phyloP scores from a whole-genome alignment of 2,888 invertebrate genomes.

The Lithophane leautieri region DNA sequence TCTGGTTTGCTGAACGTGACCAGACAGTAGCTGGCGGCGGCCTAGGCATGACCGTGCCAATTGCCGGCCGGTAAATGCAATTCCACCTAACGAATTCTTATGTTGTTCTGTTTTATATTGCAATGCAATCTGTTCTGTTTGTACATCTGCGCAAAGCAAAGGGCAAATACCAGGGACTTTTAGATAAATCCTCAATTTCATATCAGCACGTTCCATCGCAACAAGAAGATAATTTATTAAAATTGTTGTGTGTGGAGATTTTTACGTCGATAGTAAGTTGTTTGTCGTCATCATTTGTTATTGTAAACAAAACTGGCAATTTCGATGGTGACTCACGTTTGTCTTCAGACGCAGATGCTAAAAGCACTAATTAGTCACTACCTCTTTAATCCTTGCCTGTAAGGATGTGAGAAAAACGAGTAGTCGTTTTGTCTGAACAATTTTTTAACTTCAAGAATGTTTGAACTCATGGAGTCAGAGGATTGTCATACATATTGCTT shows the following conservation, averaged over 20 bases:
- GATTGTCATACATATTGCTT: not conserved
- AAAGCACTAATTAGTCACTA: conserved; percentile 72
- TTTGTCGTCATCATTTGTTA: conserved; percentile 79
- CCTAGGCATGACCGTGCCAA: conserved; percentile 80
- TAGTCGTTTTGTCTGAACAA: conserved; percentile 9
- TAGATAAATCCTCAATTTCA: conserved; percentile 40
- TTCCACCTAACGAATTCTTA: conserved; percentile 72
- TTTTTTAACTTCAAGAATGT: not conserved
- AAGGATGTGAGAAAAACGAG: conserved; percentile 61
- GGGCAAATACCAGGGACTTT: conserved; percentile 44
- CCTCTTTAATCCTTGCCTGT: conserved; percentile 63
- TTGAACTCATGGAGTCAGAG: conserved; percentile 10
- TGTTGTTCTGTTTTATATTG: conserved; percentile 54
- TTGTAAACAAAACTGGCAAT: conserved; percentile 81
- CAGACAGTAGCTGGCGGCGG: conserved; percentile 81
- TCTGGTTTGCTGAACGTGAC: conserved; percentile 89
- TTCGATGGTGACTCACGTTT: conserved; percentile 73
- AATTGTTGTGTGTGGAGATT: conserved; percentile 51
- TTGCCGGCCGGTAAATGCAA: conserved; percentile 75
- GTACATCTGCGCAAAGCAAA: conserved; percentile 46
- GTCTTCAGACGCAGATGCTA: conserved; percentile 71
- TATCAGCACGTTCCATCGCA: conserved; percentile 50
- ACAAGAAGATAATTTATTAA: conserved; percentile 47
- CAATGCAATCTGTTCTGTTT: conserved; percentile 56
- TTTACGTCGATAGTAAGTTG: conserved; percentile 63